Base-by-base conservation (phyloP, 2,113 vertebrate species). In the Picathartes gymnocephalus region DNA sequence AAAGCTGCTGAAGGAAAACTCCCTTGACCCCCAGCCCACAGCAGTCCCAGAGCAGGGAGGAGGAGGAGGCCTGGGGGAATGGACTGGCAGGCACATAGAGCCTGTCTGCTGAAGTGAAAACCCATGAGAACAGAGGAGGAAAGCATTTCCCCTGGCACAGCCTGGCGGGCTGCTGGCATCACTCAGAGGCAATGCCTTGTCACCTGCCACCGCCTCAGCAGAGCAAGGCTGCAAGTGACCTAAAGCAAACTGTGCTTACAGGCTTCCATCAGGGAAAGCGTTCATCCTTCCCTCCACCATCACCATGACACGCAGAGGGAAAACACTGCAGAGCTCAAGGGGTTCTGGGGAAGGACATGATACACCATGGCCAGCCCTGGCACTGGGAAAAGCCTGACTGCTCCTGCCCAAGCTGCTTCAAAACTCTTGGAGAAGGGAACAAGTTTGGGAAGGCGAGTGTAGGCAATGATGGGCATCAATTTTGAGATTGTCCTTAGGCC, bases 391-490 rank as follows among this genome's bases (percentile, higher is more conserved):
- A 68, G 8, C 44, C 57, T 18, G 20, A 10, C 60, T 33, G 40
- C 70, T 58, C 83, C 83, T 25, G 64, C 51, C 50, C 7, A 2
- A 30, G 58, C 50, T 83, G 60, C 40, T 64, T 3, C 4, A 28
- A 10, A 57, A n/a, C 14, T 2, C 42, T 12, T 3, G 35, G 50
- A 30, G 70, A 25, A 50, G 13, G 33, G 45, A 71, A n/a, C 20
- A 10, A 12, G 23, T 72, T 37, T 53, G 86, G 33, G 8, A 2
- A 27, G 42, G 20, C 0, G 3, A 65, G 16, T 7, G 11, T 1
- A 10, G 54, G 6, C 27, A 28, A 3, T 0, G 3, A 25, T 5
- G 24, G 61, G 20, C 37, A 16, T 8, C 27, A 13, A 3, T 33
- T 47, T 13, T 22, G 81, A 37, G 40, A 4, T 18, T 17, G 45